A percentile compares a stretch with the other conserved stretches of the same genome.
Conservation (phyloP, 2,797 vertebrate species). For the Mastacembelus armatus region DNA sequence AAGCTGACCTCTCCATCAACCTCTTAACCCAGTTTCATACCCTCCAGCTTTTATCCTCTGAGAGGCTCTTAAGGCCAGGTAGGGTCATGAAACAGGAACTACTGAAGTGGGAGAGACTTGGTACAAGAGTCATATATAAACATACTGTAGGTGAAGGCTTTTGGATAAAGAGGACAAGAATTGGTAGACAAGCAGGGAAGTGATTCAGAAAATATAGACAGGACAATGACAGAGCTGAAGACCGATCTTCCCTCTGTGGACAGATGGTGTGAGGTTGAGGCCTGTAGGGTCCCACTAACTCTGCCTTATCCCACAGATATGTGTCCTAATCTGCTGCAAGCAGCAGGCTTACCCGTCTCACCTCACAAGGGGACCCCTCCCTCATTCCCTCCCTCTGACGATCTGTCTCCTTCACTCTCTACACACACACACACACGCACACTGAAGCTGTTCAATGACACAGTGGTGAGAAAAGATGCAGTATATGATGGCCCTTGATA, state of each 20-base stretch:
- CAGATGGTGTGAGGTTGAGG: slow-evolving; percentile 74
- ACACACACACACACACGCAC: slow-evolving; percentile 32
- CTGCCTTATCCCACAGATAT: slow-evolving; percentile 80
- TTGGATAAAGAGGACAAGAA: background rate
- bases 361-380: slow-evolving; percentile 48
- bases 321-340: slow-evolving; percentile 82
- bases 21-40: slow-evolving; percentile 48
- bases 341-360: slow-evolving; percentile 77
- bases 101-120: slow-evolving; percentile 5
- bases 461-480: background rate
- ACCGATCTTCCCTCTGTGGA: slow-evolving; percentile 42
- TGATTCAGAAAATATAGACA: background rate
- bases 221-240: slow-evolving; percentile 8
- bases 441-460: background rate
- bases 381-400: slow-evolving; percentile 17
- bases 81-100: slow-evolving; percentile 31
- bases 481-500: background rate
- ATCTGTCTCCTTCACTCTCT: slow-evolving; percentile 65
- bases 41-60: slow-evolving; percentile 43
- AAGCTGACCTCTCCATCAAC: slow-evolving; percentile 53
- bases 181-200: background rate
- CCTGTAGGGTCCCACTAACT: slow-evolving; percentile 59
- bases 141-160: background rate
- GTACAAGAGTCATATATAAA: background rate
- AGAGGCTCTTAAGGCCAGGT: slow-evolving; percentile 39